Evolutionary conservation across 2,888 invertebrate genomes (phyloP).

Genomic region (Uloborus plumipes): DNA sequence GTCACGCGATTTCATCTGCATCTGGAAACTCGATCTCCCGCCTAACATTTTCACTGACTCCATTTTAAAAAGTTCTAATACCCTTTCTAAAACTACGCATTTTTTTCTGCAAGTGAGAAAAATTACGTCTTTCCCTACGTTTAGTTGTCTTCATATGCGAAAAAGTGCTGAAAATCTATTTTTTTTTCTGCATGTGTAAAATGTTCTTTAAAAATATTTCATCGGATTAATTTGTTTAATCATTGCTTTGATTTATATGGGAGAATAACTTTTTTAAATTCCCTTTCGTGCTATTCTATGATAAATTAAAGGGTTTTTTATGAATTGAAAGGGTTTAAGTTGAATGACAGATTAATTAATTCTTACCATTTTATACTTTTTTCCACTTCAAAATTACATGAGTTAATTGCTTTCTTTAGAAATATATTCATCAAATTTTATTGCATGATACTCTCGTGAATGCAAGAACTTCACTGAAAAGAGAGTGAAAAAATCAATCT

Average conservation of each 20-base stretch:
- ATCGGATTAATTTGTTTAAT: slow-evolving; percentile 44
- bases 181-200: slow-evolving; percentile 5
- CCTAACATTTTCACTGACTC: no score
- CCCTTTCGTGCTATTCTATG: not conserved
- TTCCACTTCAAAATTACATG: no score
- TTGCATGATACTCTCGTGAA: no score
- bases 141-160: slow-evolving; percentile 21
- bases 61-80: no score
- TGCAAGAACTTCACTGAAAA: no score
- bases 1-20: slow-evolving; percentile 39
- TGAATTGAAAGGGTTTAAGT: no score
- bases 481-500: no score
- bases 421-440: no score
- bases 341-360: no score
- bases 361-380: no score
- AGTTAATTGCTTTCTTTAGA: no score
- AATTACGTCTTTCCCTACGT: slow-evolving; percentile 30
- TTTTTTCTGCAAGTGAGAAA: slow-evolving; percentile 24
- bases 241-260: slow-evolving; percentile 35
- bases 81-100: no score
- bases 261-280: not conserved
- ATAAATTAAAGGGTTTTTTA: slow-evolving; percentile 12
- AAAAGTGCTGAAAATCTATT: slow-evolving; percentile 21
- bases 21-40: slow-evolving; percentile 5
- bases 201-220: slow-evolving; percentile 15